Evolutionary conservation across 2,113 vertebrate species (phyloP).

Genomic region (Triplophysa siluroides): DNA sequence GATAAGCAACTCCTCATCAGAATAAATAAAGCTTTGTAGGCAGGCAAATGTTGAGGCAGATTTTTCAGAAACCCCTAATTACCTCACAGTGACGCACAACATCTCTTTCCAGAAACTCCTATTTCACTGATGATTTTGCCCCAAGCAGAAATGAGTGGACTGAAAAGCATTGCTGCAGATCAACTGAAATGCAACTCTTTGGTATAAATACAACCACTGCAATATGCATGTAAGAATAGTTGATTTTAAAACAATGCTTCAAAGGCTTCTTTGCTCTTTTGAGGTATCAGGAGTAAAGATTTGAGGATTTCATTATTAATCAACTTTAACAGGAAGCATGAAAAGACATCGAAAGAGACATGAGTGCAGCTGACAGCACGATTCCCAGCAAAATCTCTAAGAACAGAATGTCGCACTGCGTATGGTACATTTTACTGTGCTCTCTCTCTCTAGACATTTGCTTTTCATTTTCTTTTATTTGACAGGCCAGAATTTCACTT

Average conservation of each 20-base stretch:
- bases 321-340: constrained; percentile 32
- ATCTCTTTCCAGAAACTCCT: constrained; percentile 28
- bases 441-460: not conserved
- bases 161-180: constrained; percentile 2
- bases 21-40: constrained; percentile 68
- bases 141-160: constrained; percentile 2
- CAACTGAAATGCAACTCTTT: not conserved
- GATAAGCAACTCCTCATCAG: constrained; percentile 61
- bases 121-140: not conserved
- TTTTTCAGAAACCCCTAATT: constrained; percentile 71
- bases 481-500: constrained; percentile 13
- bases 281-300: constrained; percentile 31
- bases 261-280: not conserved
- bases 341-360: constrained; percentile 39
- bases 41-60: constrained; percentile 63
- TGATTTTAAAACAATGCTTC: constrained; percentile 4
- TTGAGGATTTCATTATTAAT: constrained; percentile 40
- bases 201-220: not conserved
- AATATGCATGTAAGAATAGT: not conserved
- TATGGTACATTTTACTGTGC: not conserved
- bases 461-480: constrained; percentile 10
- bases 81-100: constrained; percentile 73
- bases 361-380: constrained; percentile 53
- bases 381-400: constrained; percentile 39
- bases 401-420: constrained; percentile 3